Evolutionary conservation across 2,113 vertebrate genomes (phyloP).

Genomic region (Halichoeres trimaculatus): DNA sequence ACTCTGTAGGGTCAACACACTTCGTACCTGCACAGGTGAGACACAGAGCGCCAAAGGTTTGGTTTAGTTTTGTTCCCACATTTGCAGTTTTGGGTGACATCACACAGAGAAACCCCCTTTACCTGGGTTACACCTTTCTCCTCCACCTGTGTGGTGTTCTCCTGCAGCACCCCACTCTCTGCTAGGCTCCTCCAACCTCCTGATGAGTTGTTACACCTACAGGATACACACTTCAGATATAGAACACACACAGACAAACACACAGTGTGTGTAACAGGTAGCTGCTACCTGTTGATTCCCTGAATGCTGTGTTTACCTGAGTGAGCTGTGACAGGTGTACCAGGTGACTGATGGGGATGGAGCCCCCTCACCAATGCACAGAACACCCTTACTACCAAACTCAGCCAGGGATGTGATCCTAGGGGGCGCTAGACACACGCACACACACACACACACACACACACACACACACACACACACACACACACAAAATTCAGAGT

Average conservation of each 20-base stretch:
- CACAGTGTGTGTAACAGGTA: too few relatives aligned
- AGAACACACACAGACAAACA: too few relatives aligned
- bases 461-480: background rate
- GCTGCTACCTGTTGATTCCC: too few relatives aligned
- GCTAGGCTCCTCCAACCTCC: conserved; percentile 70
- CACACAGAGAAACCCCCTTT: conserved; percentile 13
- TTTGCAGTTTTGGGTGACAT: background rate
- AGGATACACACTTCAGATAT: background rate
- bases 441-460: background rate
- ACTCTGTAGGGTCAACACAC: conserved; percentile 84
- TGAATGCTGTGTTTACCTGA: conserved; percentile 78
- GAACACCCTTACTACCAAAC: conserved; percentile 82
- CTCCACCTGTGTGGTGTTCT: conserved; percentile 77
- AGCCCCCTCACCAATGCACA: conserved; percentile 89
- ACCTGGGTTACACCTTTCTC: conserved; percentile 59
- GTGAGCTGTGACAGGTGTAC: conserved; percentile 88
- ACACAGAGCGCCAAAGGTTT: background rate
- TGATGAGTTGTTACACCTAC: conserved; percentile 76
- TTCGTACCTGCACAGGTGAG: conserved; percentile 82
- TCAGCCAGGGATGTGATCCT: conserved; percentile 88
- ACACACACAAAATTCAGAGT: background rate
- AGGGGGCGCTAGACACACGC: conserved; percentile 83
- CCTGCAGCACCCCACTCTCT: conserved; percentile 72
- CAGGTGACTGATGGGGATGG: conserved; percentile 89
- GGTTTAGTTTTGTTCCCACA: too few relatives aligned